Evolutionary conservation across 1,140 invertebrate genomes (phyloP).

Genomic region (Drosophila kohkoa): DNA sequence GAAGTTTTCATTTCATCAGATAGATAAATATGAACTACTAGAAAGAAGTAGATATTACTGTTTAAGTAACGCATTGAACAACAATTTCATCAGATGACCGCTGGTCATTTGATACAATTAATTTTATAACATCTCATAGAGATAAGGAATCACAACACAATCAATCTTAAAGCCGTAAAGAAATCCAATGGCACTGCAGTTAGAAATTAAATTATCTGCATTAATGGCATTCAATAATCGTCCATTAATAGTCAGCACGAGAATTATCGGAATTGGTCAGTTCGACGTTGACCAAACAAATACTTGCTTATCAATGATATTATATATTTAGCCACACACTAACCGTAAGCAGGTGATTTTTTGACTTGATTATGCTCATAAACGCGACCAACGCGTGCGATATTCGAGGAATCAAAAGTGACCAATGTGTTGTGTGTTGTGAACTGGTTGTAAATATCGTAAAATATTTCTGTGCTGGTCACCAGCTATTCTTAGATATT

Average conservation of each 20-base stretch:
- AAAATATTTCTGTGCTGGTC: conserved; percentile 36
- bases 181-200: conserved; percentile 29
- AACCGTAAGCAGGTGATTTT: conserved; percentile 15
- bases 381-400: conserved; percentile 25
- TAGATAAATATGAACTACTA: not conserved
- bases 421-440: conserved; percentile 29
- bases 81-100: conserved; percentile 1
- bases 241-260: conserved; percentile 34
- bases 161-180: conserved; percentile 20
- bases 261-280: conserved; percentile 53
- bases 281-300: conserved; percentile 30
- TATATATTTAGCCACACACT: conserved; percentile 32
- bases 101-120: conserved; percentile 1
- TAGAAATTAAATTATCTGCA: not conserved
- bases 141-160: conserved; percentile 24
- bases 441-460: conserved; percentile 11
- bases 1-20: not conserved
- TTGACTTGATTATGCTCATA: conserved; percentile 21
- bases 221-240: conserved; percentile 39
- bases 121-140: not conserved
- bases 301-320: conserved; percentile 60
- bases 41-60: not conserved
- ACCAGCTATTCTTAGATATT: conserved; percentile 57
- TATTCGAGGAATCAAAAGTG: conserved; percentile 59
- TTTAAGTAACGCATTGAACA: not conserved